These are phyloP conservation scores for Carapus acus DNA, from an alignment of 2,797 vertebrate species.

Conservation along the genomic window DNA sequence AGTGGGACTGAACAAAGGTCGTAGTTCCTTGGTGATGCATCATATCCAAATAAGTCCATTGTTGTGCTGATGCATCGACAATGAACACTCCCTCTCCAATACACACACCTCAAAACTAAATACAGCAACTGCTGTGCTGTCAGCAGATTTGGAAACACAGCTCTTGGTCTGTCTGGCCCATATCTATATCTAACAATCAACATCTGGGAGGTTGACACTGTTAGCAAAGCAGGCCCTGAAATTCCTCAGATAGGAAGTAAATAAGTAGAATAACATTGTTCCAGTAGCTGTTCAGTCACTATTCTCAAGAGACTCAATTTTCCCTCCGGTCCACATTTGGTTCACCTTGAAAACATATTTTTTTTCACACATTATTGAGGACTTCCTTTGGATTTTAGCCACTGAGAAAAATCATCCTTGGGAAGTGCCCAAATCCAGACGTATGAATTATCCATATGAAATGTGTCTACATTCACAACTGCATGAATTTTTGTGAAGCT, in stretches of 20 bases:
- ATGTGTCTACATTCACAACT: too few species aligned
- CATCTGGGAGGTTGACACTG: not conserved
- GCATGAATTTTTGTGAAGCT: too few species aligned
- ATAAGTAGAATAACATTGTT: too few species aligned
- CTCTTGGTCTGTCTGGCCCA: slow-evolving; percentile 13
- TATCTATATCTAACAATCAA: slow-evolving; percentile 11
- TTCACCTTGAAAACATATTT: too few species aligned
- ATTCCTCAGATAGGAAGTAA: not conserved
- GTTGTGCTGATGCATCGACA: slow-evolving; percentile 44
- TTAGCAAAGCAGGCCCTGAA: not conserved
- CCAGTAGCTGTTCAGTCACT: too few species aligned
- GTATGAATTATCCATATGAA: too few species aligned
- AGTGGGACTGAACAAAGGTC: slow-evolving; percentile 47
- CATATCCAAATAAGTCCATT: slow-evolving; percentile 47
- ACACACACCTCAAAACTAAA: slow-evolving; percentile 64
- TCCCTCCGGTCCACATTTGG: too few species aligned
- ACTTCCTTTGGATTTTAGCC: too few species aligned
- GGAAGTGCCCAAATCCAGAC: too few species aligned
- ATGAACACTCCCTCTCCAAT: slow-evolving; percentile 47
- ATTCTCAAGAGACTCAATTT: too few species aligned
- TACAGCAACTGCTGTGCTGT: slow-evolving; percentile 25
- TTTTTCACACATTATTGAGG: too few species aligned
- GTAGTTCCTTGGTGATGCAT: slow-evolving; percentile 46
- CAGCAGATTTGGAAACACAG: slow-evolving; percentile 13
- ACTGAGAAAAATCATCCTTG: too few species aligned